Evolutionary conservation across 1,140 invertebrate species (phyloP), one percentile per base, ranked within the genome.

Genomic region (Calycopis cecrops): DNA sequence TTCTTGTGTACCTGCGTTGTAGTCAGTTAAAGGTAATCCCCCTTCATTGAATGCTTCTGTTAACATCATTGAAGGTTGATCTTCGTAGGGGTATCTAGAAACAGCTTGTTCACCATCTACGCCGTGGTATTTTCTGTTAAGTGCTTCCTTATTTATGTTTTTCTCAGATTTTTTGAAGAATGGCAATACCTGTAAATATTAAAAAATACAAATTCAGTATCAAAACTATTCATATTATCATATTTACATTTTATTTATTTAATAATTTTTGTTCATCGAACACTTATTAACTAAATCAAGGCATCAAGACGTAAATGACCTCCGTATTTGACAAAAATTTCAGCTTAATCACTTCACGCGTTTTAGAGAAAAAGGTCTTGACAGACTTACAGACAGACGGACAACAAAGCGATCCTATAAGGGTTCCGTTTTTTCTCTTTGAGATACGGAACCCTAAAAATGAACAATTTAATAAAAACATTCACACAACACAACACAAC

Each of bases 101-200:
- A 93, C 90, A 2, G 79, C 89, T 55, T 89, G 90, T 38, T 90
- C 90, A 3, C 92, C 92, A 0, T 87, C 83, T 2, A 77, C 85
- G 0, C 84, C 88, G 59, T 93, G 92, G 59, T 90, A 90, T 38
- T 88, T 63, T 0, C 77, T 76, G 61, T 90, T 71, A 7, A 85
- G 60, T 4, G 63, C 73, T 55, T 85, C 75, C 6, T 78, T 58
- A 51, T 83, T 90, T 44, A 91, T 73, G 66, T 92, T 91, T 56
- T 92, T 91, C 78, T 95, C 92, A 0, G 92, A 92, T 73, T 95
- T 96, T 63, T 91, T 91, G 70, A 96, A 97, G 69, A 94, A 96
- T 0, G 92, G 92, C 3, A 96, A 79, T 0, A 96, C 91, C 82
- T 87, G 60, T 28, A 12, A 52, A 52, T 49, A 14, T 40, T 2